Evolutionary conservation across 2,113 vertebrate species (phyloP).

Genomic region (Cyphomyrus plagiostoma): DNA sequence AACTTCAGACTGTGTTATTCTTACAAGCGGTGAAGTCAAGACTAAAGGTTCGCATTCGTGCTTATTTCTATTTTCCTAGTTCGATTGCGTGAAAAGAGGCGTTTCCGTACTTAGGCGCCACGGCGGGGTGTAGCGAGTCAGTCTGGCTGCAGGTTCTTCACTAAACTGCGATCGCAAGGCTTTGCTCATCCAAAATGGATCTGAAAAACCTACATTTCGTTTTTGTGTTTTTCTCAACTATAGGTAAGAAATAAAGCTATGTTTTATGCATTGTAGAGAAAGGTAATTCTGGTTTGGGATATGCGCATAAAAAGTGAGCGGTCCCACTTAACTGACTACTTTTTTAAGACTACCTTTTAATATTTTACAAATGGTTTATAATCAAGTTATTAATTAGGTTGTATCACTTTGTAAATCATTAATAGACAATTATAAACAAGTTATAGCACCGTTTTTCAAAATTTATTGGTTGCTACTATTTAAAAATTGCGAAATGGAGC

Average conservation of each 20-base stretch:
- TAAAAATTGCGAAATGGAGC: neutral
- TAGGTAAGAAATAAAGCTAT: constrained; percentile 18
- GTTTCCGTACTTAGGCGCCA: neutral
- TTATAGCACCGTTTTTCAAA: neutral
- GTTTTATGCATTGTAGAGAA: neutral
- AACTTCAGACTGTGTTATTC: neutral
- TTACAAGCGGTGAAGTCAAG: neutral
- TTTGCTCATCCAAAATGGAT: constrained; percentile 9
- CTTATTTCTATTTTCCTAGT: neutral
- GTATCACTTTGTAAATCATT: neutral
- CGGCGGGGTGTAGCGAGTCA: neutral
- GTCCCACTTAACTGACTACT: neutral
- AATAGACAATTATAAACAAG: neutral
- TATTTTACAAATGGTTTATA: neutral
- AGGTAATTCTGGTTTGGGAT: neutral
- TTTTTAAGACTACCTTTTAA: neutral
- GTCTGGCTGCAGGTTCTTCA: neutral
- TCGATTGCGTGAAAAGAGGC: neutral
- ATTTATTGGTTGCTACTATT: neutral
- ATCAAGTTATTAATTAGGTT: neutral
- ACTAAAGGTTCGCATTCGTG: neutral
- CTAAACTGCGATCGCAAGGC: neutral
- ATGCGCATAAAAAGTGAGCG: neutral
- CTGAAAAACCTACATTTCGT: neutral
- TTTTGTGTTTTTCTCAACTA: neutral